phyloP scores from a whole-genome alignment of 2,113 vertebrate species.

The Macheiramphus alcinus region DNA sequence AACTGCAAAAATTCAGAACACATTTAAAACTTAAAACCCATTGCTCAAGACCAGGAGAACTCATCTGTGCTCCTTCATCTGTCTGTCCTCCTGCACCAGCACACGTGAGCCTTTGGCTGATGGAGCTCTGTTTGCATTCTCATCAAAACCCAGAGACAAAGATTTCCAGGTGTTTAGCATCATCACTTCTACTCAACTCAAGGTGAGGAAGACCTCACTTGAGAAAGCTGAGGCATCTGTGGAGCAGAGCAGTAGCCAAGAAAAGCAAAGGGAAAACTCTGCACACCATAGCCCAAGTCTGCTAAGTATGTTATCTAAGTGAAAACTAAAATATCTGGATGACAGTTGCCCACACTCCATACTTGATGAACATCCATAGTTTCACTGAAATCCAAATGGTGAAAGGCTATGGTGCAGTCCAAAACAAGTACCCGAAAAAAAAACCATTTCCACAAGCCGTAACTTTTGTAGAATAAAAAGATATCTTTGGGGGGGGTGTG shows the following conservation, averaged over 20 bases:
- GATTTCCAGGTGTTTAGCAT: not conserved
- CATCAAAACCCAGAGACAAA: not conserved
- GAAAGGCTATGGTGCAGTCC: not conserved
- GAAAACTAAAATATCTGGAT: not conserved
- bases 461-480: not conserved
- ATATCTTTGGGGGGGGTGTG: accelerated
- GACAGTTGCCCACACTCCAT: not conserved
- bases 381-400: not conserved
- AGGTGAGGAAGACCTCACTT: not conserved
- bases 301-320: not conserved
- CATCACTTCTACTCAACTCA: not conserved
- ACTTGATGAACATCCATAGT: not conserved
- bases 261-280: not conserved
- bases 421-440: not conserved
- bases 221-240: not conserved
- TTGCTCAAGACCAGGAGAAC: not conserved
- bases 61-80: not conserved
- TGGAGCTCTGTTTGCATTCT: not conserved
- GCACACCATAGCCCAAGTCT: not conserved
- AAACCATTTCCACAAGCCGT: not conserved
- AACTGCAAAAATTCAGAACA: not conserved
- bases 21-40: not conserved
- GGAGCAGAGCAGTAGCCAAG: not conserved
- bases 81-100: not conserved
- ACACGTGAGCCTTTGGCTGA: not conserved